Evolutionary conservation across 2,888 invertebrate genomes (phyloP).

Genomic region (Nomada hirtipes): DNA sequence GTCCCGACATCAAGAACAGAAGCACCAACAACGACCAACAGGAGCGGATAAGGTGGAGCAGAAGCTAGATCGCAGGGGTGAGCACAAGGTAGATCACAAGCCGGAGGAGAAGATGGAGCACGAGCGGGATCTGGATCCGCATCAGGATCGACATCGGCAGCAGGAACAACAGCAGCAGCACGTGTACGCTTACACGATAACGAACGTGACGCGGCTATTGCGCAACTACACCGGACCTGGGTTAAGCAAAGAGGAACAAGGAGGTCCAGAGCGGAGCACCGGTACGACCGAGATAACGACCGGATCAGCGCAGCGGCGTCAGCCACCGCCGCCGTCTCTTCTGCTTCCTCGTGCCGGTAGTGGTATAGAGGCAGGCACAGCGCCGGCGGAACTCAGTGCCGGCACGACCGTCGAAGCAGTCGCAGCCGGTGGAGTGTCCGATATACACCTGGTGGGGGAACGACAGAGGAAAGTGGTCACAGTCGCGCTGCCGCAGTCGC

Average conservation of each 20-base stretch:
- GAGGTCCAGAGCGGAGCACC: conserved; percentile 57
- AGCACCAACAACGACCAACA: conserved; percentile 43
- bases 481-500: conserved; percentile 59
- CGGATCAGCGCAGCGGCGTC: conserved; percentile 67
- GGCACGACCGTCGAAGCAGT: conserved; percentile 81
- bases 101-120: conserved; percentile 24
- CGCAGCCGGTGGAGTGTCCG: conserved; percentile 59
- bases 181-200: conserved; percentile 83
- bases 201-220: conserved; percentile 82
- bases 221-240: conserved; percentile 82
- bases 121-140: conserved; percentile 34
- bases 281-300: conserved; percentile 77
- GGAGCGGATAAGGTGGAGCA: conserved; percentile 30
- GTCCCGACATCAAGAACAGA: conserved; percentile 39
- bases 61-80: conserved; percentile 10
- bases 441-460: conserved; percentile 74
- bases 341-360: conserved; percentile 76
- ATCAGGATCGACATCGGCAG: conserved; percentile 44
- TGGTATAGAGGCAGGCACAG: conserved; percentile 78
- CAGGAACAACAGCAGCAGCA: conserved; percentile 74
- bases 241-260: conserved; percentile 74
- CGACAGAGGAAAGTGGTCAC: conserved; percentile 69
- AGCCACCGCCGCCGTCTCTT: conserved; percentile 66
- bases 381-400: conserved; percentile 81
- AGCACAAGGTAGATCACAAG: no score